These are phyloP conservation scores for Augiades crinisus DNA, from an alignment of 2,888 invertebrate genomes.

Conservation along the genomic window DNA sequence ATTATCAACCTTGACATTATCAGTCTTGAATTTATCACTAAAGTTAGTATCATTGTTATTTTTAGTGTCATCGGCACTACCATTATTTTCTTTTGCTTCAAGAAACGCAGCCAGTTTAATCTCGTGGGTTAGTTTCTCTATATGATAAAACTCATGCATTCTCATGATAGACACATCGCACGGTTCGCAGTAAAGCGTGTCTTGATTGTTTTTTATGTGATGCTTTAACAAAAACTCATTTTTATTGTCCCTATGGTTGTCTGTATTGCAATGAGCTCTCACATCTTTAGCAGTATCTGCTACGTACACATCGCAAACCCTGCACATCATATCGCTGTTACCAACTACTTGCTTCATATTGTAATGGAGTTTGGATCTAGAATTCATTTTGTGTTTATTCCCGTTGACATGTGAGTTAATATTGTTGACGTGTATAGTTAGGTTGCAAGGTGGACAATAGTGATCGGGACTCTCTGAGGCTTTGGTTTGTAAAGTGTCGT, in stretches of 20 bases:
- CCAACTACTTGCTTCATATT: slow-evolving; percentile 15
- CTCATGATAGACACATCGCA: slow-evolving; percentile 19
- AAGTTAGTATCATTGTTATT: too few relatives aligned
- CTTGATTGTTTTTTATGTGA: background rate
- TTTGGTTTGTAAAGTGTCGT: background rate
- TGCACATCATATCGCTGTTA: slow-evolving; percentile 14
- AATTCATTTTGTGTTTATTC: slow-evolving; percentile 14
- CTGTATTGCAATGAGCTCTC: slow-evolving; percentile 5
- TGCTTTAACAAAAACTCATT: background rate
- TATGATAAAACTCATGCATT: slow-evolving; percentile 27
- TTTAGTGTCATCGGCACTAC: too few relatives aligned
- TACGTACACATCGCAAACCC: slow-evolving; percentile 21
- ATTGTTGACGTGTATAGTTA: background rate
- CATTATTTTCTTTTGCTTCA: too few relatives aligned
- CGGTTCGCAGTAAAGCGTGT: slow-evolving; percentile 19
- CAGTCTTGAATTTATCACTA: too few relatives aligned
- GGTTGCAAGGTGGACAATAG: slow-evolving; percentile 1
- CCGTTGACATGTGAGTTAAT: slow-evolving; percentile 8
- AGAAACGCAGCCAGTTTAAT: background rate
- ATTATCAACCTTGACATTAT: too few relatives aligned
- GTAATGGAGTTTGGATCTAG: slow-evolving; percentile 15
- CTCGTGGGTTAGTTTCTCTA: slow-evolving; percentile 15
- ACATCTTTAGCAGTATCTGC: background rate
- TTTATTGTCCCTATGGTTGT: background rate
- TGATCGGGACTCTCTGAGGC: background rate